A percentile compares a stretch with the other conserved stretches of the same genome.
These are phyloP conservation scores for Muscicapa comitata DNA, from an alignment of 2,797 vertebrate species.

Conservation along the genomic window DNA sequence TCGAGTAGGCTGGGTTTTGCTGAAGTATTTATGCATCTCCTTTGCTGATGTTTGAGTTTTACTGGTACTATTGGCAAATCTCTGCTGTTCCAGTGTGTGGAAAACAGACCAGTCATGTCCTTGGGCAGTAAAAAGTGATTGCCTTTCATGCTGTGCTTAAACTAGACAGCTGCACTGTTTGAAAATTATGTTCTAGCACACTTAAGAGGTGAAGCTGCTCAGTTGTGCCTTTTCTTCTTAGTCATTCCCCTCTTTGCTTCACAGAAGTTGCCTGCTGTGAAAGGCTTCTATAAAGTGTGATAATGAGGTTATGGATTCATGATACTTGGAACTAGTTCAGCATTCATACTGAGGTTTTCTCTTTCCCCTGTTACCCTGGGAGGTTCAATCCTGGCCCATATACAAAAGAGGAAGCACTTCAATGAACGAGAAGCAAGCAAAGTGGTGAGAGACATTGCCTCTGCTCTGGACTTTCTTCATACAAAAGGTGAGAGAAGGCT, in stretches of 20 bases:
- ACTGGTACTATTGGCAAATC: not conserved
- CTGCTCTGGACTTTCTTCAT: slow-evolving; percentile 93
- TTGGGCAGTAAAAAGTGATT: not conserved
- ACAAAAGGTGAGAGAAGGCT: slow-evolving; percentile 85
- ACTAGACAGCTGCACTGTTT: not conserved
- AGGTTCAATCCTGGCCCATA: slow-evolving; percentile 94
- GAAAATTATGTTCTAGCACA: not conserved
- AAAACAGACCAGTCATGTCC: not conserved
- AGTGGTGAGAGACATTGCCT: slow-evolving; percentile 90
- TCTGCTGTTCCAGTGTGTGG: not conserved
- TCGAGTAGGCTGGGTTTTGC: not conserved
- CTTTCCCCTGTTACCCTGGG: not conserved
- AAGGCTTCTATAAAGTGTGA: not conserved
- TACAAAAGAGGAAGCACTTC: slow-evolving; percentile 93
- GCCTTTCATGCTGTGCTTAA: not conserved
- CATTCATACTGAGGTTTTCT: not conserved
- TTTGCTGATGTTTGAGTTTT: not conserved
- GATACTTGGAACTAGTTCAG: not conserved
- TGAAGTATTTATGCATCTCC: not conserved
- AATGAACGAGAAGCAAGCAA: slow-evolving; percentile 93
- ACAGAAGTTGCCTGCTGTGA: not conserved
- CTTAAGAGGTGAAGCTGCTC: not conserved
- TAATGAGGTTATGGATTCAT: not conserved
- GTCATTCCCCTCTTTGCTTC: not conserved
- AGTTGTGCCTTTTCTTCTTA: not conserved